phyloP scores from a whole-genome alignment of 1,140 invertebrate species.

The Alviniconcha marisindica region DNA sequence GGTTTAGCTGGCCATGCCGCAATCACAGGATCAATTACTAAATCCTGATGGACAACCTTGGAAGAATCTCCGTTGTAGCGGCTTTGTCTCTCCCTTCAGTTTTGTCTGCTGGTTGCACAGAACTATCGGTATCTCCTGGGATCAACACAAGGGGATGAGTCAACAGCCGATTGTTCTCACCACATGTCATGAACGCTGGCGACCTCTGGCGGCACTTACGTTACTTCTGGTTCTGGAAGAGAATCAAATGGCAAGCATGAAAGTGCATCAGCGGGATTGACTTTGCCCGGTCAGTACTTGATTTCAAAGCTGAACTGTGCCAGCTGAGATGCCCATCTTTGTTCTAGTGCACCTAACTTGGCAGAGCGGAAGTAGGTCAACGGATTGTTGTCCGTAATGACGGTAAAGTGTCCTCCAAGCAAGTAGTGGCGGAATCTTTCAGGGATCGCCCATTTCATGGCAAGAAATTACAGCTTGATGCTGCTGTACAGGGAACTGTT shows the following conservation, averaged over 20 bases:
- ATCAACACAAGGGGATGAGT: background rate
- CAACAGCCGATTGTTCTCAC: background rate
- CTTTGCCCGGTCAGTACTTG: slow-evolving; percentile 7
- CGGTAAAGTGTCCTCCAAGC: slow-evolving; percentile 5
- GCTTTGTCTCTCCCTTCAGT: background rate
- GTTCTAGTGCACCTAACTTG: slow-evolving; percentile 22
- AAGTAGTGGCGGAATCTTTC: slow-evolving; percentile 32
- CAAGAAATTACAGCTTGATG: slow-evolving; percentile 30
- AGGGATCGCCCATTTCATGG: slow-evolving; percentile 16
- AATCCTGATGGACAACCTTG: background rate
- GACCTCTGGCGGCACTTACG: background rate
- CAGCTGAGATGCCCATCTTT: slow-evolving; percentile 33
- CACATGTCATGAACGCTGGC: background rate
- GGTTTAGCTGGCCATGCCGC: background rate
- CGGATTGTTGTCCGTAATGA: background rate
- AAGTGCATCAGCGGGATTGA: slow-evolving; percentile 9
- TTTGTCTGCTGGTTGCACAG: background rate
- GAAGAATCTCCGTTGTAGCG: background rate
- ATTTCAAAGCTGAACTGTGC: slow-evolving; percentile 27
- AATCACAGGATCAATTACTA: background rate
- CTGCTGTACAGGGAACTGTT: slow-evolving; percentile 28
- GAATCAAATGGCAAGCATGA: background rate
- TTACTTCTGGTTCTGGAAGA: background rate
- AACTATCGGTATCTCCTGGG: background rate
- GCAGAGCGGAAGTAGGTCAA: background rate